These are phyloP conservation scores for Magallana angulata DNA, from an alignment of 1,140 invertebrate genomes.

Conservation along the genomic window DNA sequence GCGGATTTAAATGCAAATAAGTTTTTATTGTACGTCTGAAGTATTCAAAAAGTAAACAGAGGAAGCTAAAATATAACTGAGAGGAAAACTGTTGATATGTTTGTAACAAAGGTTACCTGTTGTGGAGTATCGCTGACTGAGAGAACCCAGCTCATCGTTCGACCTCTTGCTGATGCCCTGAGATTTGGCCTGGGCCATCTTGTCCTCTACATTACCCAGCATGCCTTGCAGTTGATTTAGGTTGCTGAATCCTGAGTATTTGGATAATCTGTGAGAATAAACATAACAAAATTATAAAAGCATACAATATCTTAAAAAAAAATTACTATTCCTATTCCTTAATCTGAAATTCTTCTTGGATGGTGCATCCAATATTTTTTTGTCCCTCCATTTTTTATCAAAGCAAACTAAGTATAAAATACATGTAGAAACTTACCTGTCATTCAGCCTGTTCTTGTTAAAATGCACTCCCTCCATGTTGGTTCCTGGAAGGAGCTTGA, in stretches of 20 bases:
- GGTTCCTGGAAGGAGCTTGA: slow-evolving; percentile 72
- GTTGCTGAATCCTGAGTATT: slow-evolving; percentile 71
- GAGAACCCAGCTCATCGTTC: slow-evolving; percentile 57
- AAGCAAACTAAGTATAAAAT: background rate
- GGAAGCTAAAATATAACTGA: too few species aligned
- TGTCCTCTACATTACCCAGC: slow-evolving; percentile 74
- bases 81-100: too few species aligned
- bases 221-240: slow-evolving; percentile 72
- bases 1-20: too few species aligned
- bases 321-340: too few species aligned
- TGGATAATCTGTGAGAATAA: slow-evolving; percentile 67
- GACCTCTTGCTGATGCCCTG: slow-evolving; percentile 65
- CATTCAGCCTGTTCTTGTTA: slow-evolving; percentile 66
- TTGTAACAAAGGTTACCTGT: slow-evolving; percentile 57
- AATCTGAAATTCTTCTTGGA: too few species aligned
- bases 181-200: slow-evolving; percentile 68
- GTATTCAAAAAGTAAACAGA: too few species aligned
- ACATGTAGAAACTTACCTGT: background rate
- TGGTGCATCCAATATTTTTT: too few species aligned
- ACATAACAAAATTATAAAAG: background rate
- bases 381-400: too few species aligned
- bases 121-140: slow-evolving; percentile 67
- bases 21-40: too few species aligned
- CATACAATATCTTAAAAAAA: too few species aligned
- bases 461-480: slow-evolving; percentile 73